Base-by-base conservation (phyloP, 2,888 invertebrate genomes). In the Willowsia nigromaculata region DNA sequence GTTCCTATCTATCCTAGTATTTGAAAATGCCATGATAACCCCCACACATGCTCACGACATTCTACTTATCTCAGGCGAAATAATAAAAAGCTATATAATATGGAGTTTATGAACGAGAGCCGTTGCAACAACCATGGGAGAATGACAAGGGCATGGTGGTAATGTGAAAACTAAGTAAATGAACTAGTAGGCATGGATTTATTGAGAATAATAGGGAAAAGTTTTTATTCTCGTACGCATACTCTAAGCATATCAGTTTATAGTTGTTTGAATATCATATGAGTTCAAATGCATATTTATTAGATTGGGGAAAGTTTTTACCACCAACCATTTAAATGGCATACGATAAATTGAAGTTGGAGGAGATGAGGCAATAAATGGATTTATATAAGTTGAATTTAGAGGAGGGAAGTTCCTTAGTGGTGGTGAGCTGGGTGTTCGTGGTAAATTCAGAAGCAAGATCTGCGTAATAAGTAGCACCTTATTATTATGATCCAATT, bases 401-500 rank as follows among this genome's bases (percentile, higher is more conserved):
- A 3, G 43, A 43, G 13, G 43, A 43, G 13, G 9, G 43, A 43
- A 43, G 43, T 43, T 43, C 43, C 13, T 43, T 43, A n/a, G n/a
- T n/a, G n/a, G 37, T 43, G 13, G 43, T 1, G 13, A 43, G n/a
- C n/a, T 43, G 43, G 43, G 9, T 43, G 43, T 6, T 37, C 5
- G 9, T 9, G 43, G 43, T 43, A 13, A 9, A 13, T 6, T 9
- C 13, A 43, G 43, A 43, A 3, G 43, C 1, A 43, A 43, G 9
- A 43, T 3, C 43, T 13, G 43, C 9, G 43, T n/a, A 50, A 50
- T n/a, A 18, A 50, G 50, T n/a, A 50, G 50, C 50, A 50, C 50
- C 50, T 50, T 50, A 50, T 11, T n/a, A 50, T 50, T 88, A 30
- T 84, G 30, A 53, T 53, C 53, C 84, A 84, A 78, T 78, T 88